Conservation (phyloP, 1,140 invertebrate genomes). For the Hetaerina americana region DNA sequence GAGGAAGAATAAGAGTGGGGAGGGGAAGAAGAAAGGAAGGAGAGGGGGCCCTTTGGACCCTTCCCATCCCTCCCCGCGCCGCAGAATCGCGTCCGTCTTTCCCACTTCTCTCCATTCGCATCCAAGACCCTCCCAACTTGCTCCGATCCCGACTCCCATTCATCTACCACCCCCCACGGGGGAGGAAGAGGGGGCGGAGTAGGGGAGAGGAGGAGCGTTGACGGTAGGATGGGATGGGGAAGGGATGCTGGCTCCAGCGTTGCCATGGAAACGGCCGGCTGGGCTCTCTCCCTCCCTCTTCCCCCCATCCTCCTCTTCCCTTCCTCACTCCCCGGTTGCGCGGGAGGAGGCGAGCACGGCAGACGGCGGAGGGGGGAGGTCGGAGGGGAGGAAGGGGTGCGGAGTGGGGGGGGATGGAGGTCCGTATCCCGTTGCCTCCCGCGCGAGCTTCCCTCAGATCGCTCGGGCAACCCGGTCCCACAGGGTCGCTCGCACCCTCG, state of each 20-base stretch:
- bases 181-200: background rate
- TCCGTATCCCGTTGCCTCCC: background rate
- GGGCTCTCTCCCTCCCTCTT: background rate
- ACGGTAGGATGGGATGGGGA: background rate
- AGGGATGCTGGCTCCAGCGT: background rate
- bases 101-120: background rate
- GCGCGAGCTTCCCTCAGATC: background rate
- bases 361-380: no score
- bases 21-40: background rate
- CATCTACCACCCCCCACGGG: background rate
- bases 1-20: no score
- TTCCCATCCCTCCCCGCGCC: background rate
- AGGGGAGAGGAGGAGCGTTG: background rate
- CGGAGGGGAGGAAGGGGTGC: background rate
- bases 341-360: no score
- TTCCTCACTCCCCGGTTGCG: no score
- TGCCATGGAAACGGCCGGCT: background rate
- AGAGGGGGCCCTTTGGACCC: background rate
- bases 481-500: background rate
- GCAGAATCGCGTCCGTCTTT: background rate
- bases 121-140: background rate
- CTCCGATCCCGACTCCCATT: background rate
- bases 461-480: background rate
- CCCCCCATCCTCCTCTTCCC: no score
- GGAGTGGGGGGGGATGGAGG: background rate